Evolutionary conservation across 2,113 vertebrate genomes (phyloP), one percentile per base, ranked within the genome.

Genomic region (Pogonocichla stellata): DNA sequence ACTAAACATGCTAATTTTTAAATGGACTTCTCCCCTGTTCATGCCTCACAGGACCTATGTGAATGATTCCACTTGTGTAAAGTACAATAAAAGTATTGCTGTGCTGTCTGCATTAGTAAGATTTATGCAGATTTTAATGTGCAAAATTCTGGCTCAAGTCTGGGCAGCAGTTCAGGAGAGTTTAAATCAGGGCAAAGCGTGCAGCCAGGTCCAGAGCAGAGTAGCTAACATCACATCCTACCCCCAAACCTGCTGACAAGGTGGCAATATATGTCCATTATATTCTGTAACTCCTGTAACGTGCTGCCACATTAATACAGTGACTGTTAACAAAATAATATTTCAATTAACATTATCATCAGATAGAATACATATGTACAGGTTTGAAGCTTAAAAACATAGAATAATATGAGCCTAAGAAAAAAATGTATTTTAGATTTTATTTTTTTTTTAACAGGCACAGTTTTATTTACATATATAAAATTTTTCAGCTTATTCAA

Each of bases 241-340:
- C 11, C 34, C 19, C 48, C 16, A 45, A 24, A 31, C 10, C 38
- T 51, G 34, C 56, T 71, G 48, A 11, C 12, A 40, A 43, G 22
- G 17, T 5, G 1, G 4, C 19, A 54, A 47, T 19, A 10, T 1
- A 5, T 12, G 5, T n/a, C 9, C 26, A 28, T 4, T 65, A 60
- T 34, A 45, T 26, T 57, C 25, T 86, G 13, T 1, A 62, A 24
- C 8, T 31, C 67, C 48, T 34, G 14, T 4, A 6, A 36, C 12
- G 10, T 60, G 24, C n/a, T 79, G 9, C 8, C 57, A 29, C 42
- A 50, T 50, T 75, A 57, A 53, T 18, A 28, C 3, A 43, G 19
- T 33, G 16, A 19, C 12, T 42, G 5, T 29, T 50, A 15, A 42
- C 36, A 50, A 67, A 48, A 42, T 19, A 33, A 14, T 50, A 53